Evolutionary conservation across 2,888 invertebrate species (phyloP).

Genomic region (Nephrotoma guestfalica): DNA sequence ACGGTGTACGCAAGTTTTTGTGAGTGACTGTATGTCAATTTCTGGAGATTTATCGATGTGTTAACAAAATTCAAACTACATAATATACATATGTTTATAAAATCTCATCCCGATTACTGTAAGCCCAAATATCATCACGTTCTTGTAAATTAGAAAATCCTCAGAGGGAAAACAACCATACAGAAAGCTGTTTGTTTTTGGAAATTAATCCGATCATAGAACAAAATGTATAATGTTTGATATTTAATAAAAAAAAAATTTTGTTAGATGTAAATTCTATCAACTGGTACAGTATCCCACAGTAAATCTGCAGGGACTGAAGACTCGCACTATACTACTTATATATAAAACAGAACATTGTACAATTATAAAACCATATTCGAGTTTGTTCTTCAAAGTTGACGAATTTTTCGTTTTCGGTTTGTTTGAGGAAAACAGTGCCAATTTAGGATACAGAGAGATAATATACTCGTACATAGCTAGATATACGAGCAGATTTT

Average conservation of each 20-base stretch:
- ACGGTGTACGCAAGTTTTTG: too few relatives aligned
- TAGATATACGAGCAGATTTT: neutral
- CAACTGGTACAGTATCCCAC: neutral
- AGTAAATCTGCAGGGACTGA: neutral
- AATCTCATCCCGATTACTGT: neutral
- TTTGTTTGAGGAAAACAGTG: neutral
- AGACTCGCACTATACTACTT: neutral
- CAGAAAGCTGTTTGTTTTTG: neutral
- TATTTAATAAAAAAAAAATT: neutral
- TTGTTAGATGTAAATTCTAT: neutral
- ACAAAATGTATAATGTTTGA: neutral
- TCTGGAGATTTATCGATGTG: too few relatives aligned
- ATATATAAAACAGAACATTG: neutral
- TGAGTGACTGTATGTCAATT: too few relatives aligned
- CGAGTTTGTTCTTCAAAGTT: neutral
- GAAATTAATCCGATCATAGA: neutral
- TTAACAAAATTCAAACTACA: too few relatives aligned
- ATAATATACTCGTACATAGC: neutral
- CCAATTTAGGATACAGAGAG: neutral
- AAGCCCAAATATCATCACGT: neutral
- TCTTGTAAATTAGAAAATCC: neutral
- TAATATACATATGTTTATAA: too few relatives aligned
- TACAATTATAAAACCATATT: neutral
- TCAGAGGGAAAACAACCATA: neutral
- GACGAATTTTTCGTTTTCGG: neutral